phyloP scores from a whole-genome alignment of 1,140 invertebrate species.

The Atta texana region DNA sequence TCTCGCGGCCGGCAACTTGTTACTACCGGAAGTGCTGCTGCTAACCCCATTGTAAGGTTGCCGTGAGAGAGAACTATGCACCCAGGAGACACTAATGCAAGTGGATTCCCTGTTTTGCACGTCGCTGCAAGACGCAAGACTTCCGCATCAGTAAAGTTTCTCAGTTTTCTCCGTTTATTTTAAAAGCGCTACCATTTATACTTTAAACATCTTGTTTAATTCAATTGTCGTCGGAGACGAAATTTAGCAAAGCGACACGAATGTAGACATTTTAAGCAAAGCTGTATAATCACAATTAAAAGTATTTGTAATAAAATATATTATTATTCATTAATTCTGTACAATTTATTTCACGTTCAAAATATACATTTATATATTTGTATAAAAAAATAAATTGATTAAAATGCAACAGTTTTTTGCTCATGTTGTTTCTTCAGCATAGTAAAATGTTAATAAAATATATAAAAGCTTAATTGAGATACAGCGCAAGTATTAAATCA shows the following conservation, averaged over 20 bases:
- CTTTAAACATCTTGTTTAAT: slow-evolving; percentile 34
- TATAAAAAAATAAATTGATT: not conserved
- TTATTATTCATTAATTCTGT: not conserved
- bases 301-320: not conserved
- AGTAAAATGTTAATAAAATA: not conserved
- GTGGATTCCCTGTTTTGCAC: slow-evolving; percentile 16
- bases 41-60: slow-evolving; percentile 17
- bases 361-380: not conserved
- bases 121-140: slow-evolving; percentile 27
- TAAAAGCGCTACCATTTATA: slow-evolving; percentile 3
- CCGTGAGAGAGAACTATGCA: slow-evolving; percentile 30
- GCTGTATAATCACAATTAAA: not conserved
- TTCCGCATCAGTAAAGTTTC: slow-evolving; percentile 24
- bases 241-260: not conserved
- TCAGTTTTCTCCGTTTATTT: slow-evolving; percentile 13
- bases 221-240: not conserved
- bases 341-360: not conserved
- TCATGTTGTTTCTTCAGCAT: not conserved
- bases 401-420: not conserved
- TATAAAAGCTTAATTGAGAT: not conserved
- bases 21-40: slow-evolving; percentile 44
- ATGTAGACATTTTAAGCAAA: not conserved
- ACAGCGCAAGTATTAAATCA: not conserved
- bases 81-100: slow-evolving; percentile 27
- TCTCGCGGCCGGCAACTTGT: slow-evolving; percentile 61